Evolutionary conservation across 2,888 invertebrate species (phyloP).

Genomic region (Rhimphoctona megacephalus): DNA sequence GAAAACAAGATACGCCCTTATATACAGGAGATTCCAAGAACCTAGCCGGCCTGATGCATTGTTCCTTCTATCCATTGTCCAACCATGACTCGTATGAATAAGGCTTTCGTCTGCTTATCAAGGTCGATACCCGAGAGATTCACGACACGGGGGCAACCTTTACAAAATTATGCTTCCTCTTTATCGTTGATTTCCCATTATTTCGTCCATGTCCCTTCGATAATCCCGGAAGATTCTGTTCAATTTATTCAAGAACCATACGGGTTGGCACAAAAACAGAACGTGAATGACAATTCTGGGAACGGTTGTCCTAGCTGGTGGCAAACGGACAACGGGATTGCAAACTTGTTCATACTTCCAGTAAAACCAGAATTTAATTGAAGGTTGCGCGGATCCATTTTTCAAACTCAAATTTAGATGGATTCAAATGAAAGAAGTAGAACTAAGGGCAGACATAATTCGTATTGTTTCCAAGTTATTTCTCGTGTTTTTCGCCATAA

Average conservation of each 20-base stretch:
- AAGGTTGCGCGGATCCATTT: neutral
- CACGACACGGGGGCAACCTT: constrained; percentile 46
- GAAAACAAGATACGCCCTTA: constrained; percentile 67
- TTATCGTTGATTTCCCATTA: constrained; percentile 66
- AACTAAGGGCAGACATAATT: too few species aligned
- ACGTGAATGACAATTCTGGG: too few species aligned
- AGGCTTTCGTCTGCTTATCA: constrained; percentile 64
- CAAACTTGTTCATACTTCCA: neutral
- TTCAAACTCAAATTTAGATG: neutral
- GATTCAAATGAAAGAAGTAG: neutral
- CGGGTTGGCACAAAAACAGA: too few species aligned
- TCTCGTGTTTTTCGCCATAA: constrained; percentile 19
- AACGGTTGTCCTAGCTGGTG: too few species aligned
- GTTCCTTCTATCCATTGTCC: constrained; percentile 70
- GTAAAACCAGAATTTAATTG: neutral
- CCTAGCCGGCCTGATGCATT: constrained; percentile 66
- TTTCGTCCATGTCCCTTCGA: constrained; percentile 67
- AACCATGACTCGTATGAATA: constrained; percentile 63
- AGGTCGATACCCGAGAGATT: constrained; percentile 69
- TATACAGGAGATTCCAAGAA: constrained; percentile 64
- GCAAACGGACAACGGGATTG: neutral
- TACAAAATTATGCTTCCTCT: constrained; percentile 66
- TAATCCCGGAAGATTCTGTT: constrained; percentile 44
- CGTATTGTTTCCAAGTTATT: constrained; percentile 5
- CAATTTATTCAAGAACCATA: neutral